Evolutionary conservation across 2,113 vertebrate species (phyloP), one percentile per base, ranked within the genome.

Genomic region (Uria lomvia): DNA sequence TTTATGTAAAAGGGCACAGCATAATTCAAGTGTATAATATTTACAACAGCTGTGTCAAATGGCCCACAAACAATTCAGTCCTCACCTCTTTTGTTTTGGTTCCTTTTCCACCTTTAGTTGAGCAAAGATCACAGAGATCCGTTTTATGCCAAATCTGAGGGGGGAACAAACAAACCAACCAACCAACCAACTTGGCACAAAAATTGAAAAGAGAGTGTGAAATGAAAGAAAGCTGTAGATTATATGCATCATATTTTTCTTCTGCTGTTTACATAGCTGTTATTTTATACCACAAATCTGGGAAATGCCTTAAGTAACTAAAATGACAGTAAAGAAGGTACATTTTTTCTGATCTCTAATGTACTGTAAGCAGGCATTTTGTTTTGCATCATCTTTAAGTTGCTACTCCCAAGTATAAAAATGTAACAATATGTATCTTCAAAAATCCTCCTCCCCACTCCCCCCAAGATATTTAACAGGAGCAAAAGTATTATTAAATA

Each of bases 1-100:
- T 94, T 96, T 72, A 96, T 96, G 43, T 67, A 85, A 94, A 95
- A 94, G 65, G 68, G 14, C 70, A 95, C 15, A 3, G 36, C 6
- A 81, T 91, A 96, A 94, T 93, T 83, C 83, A 96, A 94, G 72
- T 42, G 58, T 66, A 52, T 92, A 92, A 70, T 86, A 60, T 84
- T 73, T 88, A 24, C 66, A 90, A 68, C 88, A 93, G 42, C 67
- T 96, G 73, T 90, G 77, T 58, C 32, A 83, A 97, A 86, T 90
- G 71, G n/a, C 17, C 80, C 82, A 79, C 88, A 87, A 81, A 71
- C 20, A 95, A 86, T 80, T 56, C 81, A 59, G 30, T 72, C 62
- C 59, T 95, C 36, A 82, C 18, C 80, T 94, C 52, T 86, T 92
- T 90, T 93, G 83, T 91, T 93, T 86, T 47, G 49, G 15, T 78